These are phyloP conservation scores for Pogona vitticeps DNA, from an alignment of 2,113 vertebrate genomes.

Conservation along the genomic window DNA sequence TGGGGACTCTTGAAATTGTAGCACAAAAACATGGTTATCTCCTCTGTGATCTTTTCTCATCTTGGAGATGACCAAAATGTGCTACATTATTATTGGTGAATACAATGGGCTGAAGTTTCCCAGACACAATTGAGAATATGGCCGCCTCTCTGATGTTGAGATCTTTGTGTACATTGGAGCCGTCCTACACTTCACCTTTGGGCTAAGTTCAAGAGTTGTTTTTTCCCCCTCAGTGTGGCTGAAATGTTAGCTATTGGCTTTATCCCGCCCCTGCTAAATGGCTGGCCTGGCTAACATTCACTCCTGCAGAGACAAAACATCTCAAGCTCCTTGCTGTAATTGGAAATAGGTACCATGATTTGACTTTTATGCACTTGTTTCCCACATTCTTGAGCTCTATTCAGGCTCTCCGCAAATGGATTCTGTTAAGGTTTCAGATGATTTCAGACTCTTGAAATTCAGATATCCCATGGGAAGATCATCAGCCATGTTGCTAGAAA, in stretches of 20 bases:
- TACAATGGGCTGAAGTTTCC: not conserved
- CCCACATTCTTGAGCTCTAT: conserved; percentile 33
- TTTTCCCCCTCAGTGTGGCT: not conserved
- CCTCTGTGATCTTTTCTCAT: too few relatives aligned
- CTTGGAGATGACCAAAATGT: too few relatives aligned
- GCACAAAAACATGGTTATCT: too few relatives aligned
- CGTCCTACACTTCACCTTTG: conserved; percentile 20
- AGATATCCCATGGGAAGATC: conserved; percentile 9
- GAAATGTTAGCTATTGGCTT: conserved; percentile 41
- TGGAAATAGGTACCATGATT: conserved; percentile 48
- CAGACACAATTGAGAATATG: not conserved
- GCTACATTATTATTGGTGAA: too few relatives aligned
- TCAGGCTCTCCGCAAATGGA: conserved; percentile 6
- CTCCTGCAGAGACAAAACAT: conserved; percentile 60
- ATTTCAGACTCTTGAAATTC: conserved; percentile 33
- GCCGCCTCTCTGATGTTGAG: not conserved
- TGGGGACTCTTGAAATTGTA: too few relatives aligned
- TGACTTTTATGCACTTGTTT: conserved; percentile 46
- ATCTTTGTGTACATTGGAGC: not conserved
- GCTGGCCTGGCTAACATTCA: conserved; percentile 41
- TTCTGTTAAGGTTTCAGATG: conserved; percentile 22
- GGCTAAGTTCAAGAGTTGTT: conserved; percentile 20
- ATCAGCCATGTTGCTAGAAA: not conserved
- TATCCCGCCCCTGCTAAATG: conserved; percentile 43
- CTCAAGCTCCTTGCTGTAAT: conserved; percentile 34